These are phyloP conservation scores for Spheniscus humboldti DNA, from an alignment of 2,797 vertebrate species.

Conservation along the genomic window DNA sequence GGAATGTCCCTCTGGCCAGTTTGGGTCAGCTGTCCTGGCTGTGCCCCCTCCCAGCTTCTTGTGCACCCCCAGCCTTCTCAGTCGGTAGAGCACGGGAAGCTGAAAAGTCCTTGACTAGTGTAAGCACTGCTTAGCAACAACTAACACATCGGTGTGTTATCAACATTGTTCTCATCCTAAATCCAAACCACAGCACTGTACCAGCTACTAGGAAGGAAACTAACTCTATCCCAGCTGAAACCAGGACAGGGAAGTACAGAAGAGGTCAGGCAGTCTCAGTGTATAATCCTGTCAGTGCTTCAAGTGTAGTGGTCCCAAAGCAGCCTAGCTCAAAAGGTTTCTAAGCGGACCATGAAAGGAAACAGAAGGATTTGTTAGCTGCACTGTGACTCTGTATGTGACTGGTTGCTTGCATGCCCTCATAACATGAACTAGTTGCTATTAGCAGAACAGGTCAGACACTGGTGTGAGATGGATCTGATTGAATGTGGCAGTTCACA, in stretches of 20 bases:
- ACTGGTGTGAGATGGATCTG: background rate
- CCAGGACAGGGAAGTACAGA: background rate
- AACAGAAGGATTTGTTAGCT: background rate
- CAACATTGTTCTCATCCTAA: too few relatives aligned
- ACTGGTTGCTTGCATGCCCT: background rate
- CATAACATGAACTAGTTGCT: fast-evolving
- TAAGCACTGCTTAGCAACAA: too few relatives aligned
- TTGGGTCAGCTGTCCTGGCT: too few relatives aligned
- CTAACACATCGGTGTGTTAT: too few relatives aligned
- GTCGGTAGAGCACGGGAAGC: too few relatives aligned
- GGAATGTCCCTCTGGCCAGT: too few relatives aligned
- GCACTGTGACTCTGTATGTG: background rate
- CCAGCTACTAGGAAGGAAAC: too few relatives aligned
- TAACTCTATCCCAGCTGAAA: too few relatives aligned
- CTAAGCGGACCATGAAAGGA: background rate
- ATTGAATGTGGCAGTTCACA: background rate
- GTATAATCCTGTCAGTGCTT: background rate
- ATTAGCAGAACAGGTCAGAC: background rate
- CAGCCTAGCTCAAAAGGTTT: background rate
- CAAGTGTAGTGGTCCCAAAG: background rate
- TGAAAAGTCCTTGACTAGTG: too few relatives aligned
- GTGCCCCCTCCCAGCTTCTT: too few relatives aligned
- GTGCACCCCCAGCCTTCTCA: too few relatives aligned
- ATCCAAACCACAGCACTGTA: too few relatives aligned
- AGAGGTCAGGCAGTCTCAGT: background rate